phyloP scores from a whole-genome alignment of 2,113 vertebrate species.

The Beaufortia kweichowensis region DNA sequence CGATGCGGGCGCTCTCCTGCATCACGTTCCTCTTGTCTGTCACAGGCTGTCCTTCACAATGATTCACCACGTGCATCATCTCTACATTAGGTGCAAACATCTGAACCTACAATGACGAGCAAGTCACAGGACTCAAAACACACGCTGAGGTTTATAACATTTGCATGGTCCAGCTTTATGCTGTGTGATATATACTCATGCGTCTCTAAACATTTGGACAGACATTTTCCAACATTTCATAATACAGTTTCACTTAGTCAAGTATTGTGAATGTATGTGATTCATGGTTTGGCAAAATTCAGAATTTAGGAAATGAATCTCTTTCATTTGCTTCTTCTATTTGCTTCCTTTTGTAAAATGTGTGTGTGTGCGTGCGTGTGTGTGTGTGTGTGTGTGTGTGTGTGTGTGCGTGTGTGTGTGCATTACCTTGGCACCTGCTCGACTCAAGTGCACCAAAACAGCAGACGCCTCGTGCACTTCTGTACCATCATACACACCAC shows the following conservation, averaged over 20 bases:
- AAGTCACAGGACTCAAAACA: neutral
- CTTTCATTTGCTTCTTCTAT: too few species aligned
- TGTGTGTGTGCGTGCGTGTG: too few species aligned
- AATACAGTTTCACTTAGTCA: too few species aligned
- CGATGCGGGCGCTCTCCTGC: conserved; percentile 90
- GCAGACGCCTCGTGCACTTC: conserved; percentile 86
- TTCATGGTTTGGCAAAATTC: too few species aligned
- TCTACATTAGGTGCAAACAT: conserved; percentile 88
- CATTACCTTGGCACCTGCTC: conserved; percentile 81
- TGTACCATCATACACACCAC: conserved; percentile 83
- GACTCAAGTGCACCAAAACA: conserved; percentile 82
- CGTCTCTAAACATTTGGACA: too few species aligned
- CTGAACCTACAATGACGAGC: conserved; percentile 72
- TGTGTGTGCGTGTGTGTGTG: neutral
- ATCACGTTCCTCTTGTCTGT: conserved; percentile 87
- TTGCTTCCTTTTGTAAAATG: too few species aligned
- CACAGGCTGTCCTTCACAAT: conserved; percentile 85
- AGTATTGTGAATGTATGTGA: too few species aligned
- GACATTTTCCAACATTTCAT: too few species aligned
- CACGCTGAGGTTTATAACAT: neutral
- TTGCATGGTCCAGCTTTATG: neutral
- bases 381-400: too few species aligned
- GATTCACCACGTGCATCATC: conserved; percentile 94
- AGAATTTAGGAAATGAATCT: too few species aligned
- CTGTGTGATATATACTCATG: too few species aligned